A percentile compares a stretch with the other conserved stretches of the same genome.
Evolutionary conservation across 2,888 invertebrate species (phyloP).

Genomic region (Drymonia ruficornis): DNA sequence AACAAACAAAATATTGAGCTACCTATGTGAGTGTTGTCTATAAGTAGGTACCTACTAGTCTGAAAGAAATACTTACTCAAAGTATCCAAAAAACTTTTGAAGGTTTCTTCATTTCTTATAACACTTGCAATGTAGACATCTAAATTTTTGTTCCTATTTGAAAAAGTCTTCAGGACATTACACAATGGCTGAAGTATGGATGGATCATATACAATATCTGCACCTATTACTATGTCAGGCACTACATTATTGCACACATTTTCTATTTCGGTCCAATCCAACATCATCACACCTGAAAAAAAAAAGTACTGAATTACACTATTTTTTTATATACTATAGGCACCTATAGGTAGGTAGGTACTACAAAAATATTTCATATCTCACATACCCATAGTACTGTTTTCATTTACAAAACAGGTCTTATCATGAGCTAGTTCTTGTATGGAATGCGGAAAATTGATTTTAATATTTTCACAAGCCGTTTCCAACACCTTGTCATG

Average conservation of each 20-base stretch:
- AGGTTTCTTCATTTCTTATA: constrained; percentile 87
- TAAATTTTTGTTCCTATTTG: constrained; percentile 53
- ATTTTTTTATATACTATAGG: neutral
- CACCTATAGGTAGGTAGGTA: neutral
- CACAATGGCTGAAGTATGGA: constrained; percentile 61
- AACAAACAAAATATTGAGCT: constrained; percentile 26
- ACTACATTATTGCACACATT: constrained; percentile 40
- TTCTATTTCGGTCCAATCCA: constrained; percentile 67
- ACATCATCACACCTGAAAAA: constrained; percentile 56
- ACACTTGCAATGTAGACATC: constrained; percentile 68
- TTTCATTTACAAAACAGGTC: constrained; percentile 35
- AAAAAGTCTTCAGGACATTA: constrained; percentile 56
- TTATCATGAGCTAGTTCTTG: constrained; percentile 20
- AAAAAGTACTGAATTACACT: neutral
- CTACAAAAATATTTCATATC: too few relatives aligned
- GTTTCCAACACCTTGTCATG: constrained; percentile 87
- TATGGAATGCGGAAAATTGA: constrained; percentile 78
- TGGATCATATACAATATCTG: constrained; percentile 78
- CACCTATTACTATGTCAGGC: constrained; percentile 72
- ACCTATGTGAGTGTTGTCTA: too few relatives aligned
- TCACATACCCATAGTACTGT: constrained; percentile 48
- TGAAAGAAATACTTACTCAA: constrained; percentile 73
- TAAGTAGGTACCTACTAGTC: neutral
- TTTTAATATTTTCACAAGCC: constrained; percentile 85
- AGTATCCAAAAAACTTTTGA: constrained; percentile 80